Conservation (phyloP, 2,113 vertebrate species). For the Sisor rabdophorus region DNA sequence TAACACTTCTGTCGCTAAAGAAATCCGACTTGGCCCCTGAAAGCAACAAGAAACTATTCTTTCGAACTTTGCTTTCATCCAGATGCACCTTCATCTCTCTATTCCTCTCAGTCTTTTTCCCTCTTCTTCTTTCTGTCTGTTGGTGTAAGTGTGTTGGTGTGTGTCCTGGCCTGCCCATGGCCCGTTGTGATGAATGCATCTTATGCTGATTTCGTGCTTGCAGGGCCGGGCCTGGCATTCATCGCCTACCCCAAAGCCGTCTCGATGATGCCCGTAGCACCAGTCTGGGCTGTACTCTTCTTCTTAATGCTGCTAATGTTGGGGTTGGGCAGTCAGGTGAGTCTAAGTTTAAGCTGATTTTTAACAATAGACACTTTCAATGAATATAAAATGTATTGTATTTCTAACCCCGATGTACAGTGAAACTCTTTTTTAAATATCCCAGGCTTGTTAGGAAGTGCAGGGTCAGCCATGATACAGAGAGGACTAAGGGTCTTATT, state of each 20-base stretch:
- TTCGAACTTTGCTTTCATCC: conserved; percentile 24
- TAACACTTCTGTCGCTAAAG: conserved; percentile 22
- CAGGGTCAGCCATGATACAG: too few relatives aligned
- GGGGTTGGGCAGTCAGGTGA: conserved; percentile 77
- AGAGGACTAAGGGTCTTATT: too few relatives aligned
- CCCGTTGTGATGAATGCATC: conserved; percentile 29
- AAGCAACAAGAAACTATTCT: not conserved
- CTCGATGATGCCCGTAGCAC: conserved; percentile 75
- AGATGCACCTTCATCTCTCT: conserved; percentile 38
- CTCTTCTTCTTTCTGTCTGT: conserved; percentile 36
- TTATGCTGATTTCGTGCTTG: conserved; percentile 30
- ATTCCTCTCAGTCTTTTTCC: conserved; percentile 28
- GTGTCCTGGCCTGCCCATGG: conserved; percentile 25
- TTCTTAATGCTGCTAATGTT: conserved; percentile 79
- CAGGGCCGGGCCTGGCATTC: conserved; percentile 77
- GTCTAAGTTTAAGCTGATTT: too few relatives aligned
- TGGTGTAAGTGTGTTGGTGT: conserved; percentile 45
- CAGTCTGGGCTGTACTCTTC: conserved; percentile 76
- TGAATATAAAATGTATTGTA: too few relatives aligned
- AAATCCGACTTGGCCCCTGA: conserved; percentile 20
- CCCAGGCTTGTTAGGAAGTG: too few relatives aligned
- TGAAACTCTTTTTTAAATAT: too few relatives aligned
- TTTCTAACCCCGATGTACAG: too few relatives aligned
- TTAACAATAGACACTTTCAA: not conserved
- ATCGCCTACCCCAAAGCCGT: conserved; percentile 78